Evolutionary conservation across 1,140 invertebrate genomes (phyloP), one percentile per base, ranked within the genome.

Genomic region (Pseudomyrmex gracilis): DNA sequence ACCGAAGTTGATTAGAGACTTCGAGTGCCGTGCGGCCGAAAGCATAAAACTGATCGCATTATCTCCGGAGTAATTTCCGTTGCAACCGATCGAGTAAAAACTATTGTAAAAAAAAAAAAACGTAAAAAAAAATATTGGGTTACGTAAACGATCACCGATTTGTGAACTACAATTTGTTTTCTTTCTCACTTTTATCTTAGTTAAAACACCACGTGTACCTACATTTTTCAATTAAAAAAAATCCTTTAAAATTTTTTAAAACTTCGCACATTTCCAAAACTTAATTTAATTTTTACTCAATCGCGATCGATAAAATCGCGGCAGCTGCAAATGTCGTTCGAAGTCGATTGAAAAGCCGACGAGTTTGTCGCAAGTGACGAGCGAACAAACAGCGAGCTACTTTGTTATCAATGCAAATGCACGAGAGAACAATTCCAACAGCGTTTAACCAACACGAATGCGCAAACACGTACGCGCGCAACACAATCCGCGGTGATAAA

Each of bases 391-490:
- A 71, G 15, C 8, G 22, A 22, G 22, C 45, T 10, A 67, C 66
- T 86, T 86, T 87, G 66, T 87, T 86, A 83, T 83, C 84, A 53
- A 83, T 83, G 71, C 71, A 76, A 82, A 86, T 86, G 80, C 77
- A 24, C 57, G 45, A 45, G 64, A 76, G 64, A 76, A 87, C 84
- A 86, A 86, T 86, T 77, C 84, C 71, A 64, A 5, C 34, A 34
- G 10, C 13, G 70, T 74, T 68, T 73, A 43, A 45, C 9, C 13
- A 47, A 22, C 45, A 9, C 58, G 13, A 15, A 34, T 20, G n/a
- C 17, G 43, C 49, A 13, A 45, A 60, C 55, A 51, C 68, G 24
- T 17, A 9, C 8, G 15, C 15, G 13, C 12, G 10, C 61, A 43
- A 20, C 12, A 13, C 61, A 43, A 20, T 20, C 8, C 58, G 17